These are phyloP conservation scores for Macropodus opercularis DNA, from an alignment of 2,797 vertebrate genomes.

Conservation along the genomic window DNA sequence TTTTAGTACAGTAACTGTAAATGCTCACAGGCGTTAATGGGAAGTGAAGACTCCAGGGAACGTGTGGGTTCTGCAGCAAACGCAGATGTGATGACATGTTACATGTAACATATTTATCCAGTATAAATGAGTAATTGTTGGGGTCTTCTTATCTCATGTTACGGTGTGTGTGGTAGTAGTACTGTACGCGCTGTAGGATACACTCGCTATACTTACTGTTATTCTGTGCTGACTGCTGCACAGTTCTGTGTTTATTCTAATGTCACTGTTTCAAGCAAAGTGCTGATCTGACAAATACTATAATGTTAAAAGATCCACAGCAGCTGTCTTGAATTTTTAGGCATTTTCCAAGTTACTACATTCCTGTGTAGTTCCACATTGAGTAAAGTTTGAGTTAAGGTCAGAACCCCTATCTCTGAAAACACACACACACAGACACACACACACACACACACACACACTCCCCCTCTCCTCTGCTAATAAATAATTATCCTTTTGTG, in stretches of 20 bases:
- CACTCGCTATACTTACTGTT: not conserved
- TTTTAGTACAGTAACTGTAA: too few species aligned
- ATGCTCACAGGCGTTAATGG: too few species aligned
- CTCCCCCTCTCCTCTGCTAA: slow-evolving; percentile 45
- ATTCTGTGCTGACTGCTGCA: not conserved
- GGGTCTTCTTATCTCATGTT: too few species aligned
- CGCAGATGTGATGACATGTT: too few species aligned
- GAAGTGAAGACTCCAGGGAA: too few species aligned
- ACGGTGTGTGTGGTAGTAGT: too few species aligned
- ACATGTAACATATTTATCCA: too few species aligned
- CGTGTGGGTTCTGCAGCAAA: too few species aligned
- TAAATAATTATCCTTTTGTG: slow-evolving; percentile 72
- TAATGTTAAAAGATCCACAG: slow-evolving; percentile 68
- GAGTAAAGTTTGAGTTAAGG: slow-evolving; percentile 57
- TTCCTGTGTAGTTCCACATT: slow-evolving; percentile 62
- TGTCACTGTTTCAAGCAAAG: slow-evolving; percentile 30
- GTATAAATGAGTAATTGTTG: too few species aligned
- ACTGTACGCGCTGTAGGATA: too few species aligned
- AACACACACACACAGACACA: slow-evolving; percentile 18
- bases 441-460: slow-evolving; percentile 16
- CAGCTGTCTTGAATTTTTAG: slow-evolving; percentile 67
- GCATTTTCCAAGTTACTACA: slow-evolving; percentile 56
- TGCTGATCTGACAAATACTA: slow-evolving; percentile 61
- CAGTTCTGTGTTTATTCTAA: not conserved
- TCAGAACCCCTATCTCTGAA: slow-evolving; percentile 66